Percentiles rank a stretch among this genome's conserved stretches.
These are phyloP conservation scores for Rhyacophila evoluta DNA, from an alignment of 2,888 invertebrate species.

Conservation along the genomic window DNA sequence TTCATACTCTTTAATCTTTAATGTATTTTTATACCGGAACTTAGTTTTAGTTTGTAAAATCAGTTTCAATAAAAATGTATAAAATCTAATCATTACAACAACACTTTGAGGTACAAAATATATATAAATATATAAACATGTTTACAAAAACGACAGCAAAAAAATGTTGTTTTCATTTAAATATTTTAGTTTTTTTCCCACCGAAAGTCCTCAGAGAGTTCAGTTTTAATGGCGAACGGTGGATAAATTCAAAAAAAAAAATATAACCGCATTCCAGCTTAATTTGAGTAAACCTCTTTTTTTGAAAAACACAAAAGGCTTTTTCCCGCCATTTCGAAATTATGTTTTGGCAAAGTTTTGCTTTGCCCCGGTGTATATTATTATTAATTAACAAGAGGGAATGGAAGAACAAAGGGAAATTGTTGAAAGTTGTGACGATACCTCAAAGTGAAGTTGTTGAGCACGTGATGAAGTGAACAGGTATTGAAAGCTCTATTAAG, in stretches of 20 bases:
- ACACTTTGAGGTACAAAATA: no score
- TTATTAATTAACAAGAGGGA: slow-evolving; percentile 16
- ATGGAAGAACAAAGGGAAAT: slow-evolving; percentile 16
- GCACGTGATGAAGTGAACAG: not conserved
- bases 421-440: slow-evolving; percentile 19
- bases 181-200: not conserved
- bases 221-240: not conserved
- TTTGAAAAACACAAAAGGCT: not conserved
- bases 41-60: no score
- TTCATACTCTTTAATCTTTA: no score
- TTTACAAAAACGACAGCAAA: no score
- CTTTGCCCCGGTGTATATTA: slow-evolving; percentile 8
- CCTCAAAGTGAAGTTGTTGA: not conserved
- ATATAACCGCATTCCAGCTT: slow-evolving; percentile 16
- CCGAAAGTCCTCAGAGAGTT: not conserved
- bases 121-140: no score
- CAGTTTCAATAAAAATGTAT: no score
- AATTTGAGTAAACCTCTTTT: not conserved
- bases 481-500: not conserved
- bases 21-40: no score
- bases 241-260: not conserved
- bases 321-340: not conserved
- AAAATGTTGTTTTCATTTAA: not conserved
- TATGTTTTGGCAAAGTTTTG: slow-evolving; percentile 9
- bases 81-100: no score